Base-by-base conservation (phyloP, 2,113 vertebrate genomes). In the Bostrychus sinensis region DNA sequence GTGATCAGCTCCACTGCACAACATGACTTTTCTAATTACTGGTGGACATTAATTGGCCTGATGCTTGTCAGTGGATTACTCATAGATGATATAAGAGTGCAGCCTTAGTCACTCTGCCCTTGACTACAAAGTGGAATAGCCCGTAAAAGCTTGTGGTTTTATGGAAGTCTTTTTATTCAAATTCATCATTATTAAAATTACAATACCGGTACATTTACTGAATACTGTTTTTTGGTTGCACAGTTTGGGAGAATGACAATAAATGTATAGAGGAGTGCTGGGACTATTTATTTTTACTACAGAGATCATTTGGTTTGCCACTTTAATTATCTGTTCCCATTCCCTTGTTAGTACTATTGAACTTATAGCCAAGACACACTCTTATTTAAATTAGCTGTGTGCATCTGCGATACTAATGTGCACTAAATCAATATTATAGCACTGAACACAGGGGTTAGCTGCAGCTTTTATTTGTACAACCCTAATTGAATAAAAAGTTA, bases 21-120 rank as follows among this genome's bases (percentile, higher is more conserved):
- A 66, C 50, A 62, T 79, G 65, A 61, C 55, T 71, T 66, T 82
- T 77, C 78, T 86, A 86, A 90, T 89, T 89, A 88, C 57, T 60
- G 50, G 42, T 62, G 22, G 59, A 74, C 72, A 88, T 87, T 81
- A 85, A 86, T 86, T 80, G 62, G 66, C 63, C 42, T 71, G 58
- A 77, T 82, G 60, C 74, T 80, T 86, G 66, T 75, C 64, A 72
- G 73, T 72, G 63, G 62, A 68, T 77, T 84, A 86, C 83, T 88
- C 80, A 78, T 66, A 58, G 19, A 69, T 66, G 62, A 81, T 69
- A 63, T 55, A 65, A 72, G 16, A n/a, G 50, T 26, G 60, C 25
- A 66, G 42, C 7, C 13, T 81, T 36, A 72, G 22, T 72, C 23
- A 63, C 20, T 22, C 41, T 60, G 43, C n/a, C 56, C 30, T 60